Percentiles rank a stretch among this genome's conserved stretches.
Conservation (phyloP, 2,888 invertebrate species). For the Chloroclysta siterata region DNA sequence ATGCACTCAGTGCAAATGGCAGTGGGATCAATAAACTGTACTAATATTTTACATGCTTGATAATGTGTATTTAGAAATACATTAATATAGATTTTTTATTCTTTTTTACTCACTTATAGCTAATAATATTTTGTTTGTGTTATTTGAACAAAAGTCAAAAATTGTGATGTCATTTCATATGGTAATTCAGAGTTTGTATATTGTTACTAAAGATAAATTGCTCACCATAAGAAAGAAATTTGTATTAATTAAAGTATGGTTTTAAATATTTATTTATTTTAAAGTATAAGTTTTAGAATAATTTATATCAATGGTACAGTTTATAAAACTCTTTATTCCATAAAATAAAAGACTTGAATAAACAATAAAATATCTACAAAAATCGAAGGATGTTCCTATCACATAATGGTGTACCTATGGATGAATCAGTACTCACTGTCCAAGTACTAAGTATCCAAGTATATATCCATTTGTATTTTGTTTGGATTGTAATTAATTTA, state of each 20-base stretch:
- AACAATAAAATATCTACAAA: slow-evolving; percentile 30
- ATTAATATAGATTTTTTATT: slow-evolving; percentile 23
- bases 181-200: slow-evolving; percentile 24
- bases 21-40: slow-evolving; percentile 7
- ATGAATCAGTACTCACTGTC: slow-evolving; percentile 6
- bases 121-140: slow-evolving; percentile 18
- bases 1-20: not conserved
- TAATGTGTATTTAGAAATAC: slow-evolving; percentile 14
- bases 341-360: slow-evolving; percentile 30
- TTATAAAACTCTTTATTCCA: slow-evolving; percentile 34
- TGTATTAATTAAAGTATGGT: slow-evolving; percentile 29
- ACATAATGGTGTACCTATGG: slow-evolving; percentile 8
- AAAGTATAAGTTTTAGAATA: slow-evolving; percentile 38
- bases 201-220: slow-evolving; percentile 26
- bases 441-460: not conserved
- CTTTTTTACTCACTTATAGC: slow-evolving; percentile 15
- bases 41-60: not conserved
- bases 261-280: slow-evolving; percentile 40
- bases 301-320: slow-evolving; percentile 37
- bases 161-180: slow-evolving; percentile 19
- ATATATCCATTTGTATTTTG: slow-evolving; percentile 7
- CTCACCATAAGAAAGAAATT: slow-evolving; percentile 24
- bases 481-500: slow-evolving; percentile 1
- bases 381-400: slow-evolving; percentile 25
- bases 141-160: slow-evolving; percentile 16